A percentile compares a stretch with the other conserved stretches of the same genome.
Evolutionary conservation across 2,888 invertebrate genomes (phyloP).

Genomic region (Rotaria magnacalcarata): DNA sequence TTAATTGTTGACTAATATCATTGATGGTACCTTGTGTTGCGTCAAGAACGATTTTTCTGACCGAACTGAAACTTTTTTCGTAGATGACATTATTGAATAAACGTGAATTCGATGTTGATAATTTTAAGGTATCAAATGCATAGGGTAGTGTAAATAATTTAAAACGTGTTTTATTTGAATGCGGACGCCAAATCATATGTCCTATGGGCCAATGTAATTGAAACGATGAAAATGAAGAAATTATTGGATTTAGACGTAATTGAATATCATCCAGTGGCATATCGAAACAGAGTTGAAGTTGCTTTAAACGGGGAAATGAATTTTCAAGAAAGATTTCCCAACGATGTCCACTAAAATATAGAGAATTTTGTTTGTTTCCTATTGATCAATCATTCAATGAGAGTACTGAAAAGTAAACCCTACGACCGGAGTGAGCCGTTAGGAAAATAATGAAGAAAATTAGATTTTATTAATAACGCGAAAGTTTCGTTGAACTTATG

Average conservation of each 20-base stretch:
- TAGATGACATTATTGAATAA: neutral
- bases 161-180: neutral
- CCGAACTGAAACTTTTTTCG: neutral
- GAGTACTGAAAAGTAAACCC: too few species aligned
- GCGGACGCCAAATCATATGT: slow-evolving; percentile 3
- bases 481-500: too few species aligned
- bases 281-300: neutral
- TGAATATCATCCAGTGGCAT: neutral
- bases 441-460: too few species aligned
- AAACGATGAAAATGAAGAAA: neutral
- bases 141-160: slow-evolving; percentile 5
- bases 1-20: neutral
- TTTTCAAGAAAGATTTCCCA: slow-evolving; percentile 22
- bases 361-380: neutral
- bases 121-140: slow-evolving; percentile 20
- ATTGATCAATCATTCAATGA: too few species aligned
- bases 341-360: neutral
- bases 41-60: neutral
- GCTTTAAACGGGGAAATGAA: neutral
- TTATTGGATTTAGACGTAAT: neutral
- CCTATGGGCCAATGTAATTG: neutral
- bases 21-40: neutral
- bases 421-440: too few species aligned
- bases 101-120: neutral
- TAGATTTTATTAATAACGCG: too few species aligned